A percentile compares a stretch with the other conserved stretches of the same genome.
Conservation (phyloP, 1,140 invertebrate species). For the Wasmannia auropunctata region DNA sequence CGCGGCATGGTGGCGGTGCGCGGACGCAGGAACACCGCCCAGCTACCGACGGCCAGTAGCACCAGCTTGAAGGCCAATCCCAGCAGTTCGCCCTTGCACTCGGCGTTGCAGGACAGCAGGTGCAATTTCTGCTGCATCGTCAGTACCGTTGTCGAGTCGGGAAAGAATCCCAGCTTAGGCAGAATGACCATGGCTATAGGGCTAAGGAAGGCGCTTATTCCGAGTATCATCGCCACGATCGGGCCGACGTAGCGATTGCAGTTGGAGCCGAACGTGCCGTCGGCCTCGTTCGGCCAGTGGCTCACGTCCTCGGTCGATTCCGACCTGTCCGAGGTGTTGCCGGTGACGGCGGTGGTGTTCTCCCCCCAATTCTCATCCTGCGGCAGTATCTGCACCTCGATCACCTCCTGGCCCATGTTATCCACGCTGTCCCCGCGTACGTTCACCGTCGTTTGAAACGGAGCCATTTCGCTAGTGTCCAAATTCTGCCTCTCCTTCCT, state of each 20-base stretch:
- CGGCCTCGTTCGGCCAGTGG: conserved; percentile 91
- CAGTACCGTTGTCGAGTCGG: conserved; percentile 85
- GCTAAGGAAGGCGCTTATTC: conserved; percentile 94
- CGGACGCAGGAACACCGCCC: conserved; percentile 93
- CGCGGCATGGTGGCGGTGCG: conserved; percentile 95
- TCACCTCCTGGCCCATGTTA: conserved; percentile 91
- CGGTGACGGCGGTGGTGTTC: conserved; percentile 98
- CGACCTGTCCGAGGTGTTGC: conserved; percentile 97
- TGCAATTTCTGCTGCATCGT: conserved; percentile 87
- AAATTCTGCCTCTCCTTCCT: conserved; percentile 80
- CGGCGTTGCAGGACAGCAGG: conserved; percentile 91
- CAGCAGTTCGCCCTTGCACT: conserved; percentile 95
- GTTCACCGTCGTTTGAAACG: conserved; percentile 92
- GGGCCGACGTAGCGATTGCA: conserved; percentile 93
- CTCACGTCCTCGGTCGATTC: conserved; percentile 96
- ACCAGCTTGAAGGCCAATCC: conserved; percentile 96
- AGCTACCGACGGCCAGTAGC: conserved; percentile 95
- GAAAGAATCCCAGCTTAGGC: conserved; percentile 94
- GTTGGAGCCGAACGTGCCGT: conserved; percentile 89
- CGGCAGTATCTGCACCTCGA: conserved; percentile 96
- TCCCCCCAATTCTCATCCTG: conserved; percentile 99
- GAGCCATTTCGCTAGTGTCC: conserved; percentile 87
- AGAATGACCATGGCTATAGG: conserved; percentile 97
- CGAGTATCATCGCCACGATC: conserved; percentile 91
- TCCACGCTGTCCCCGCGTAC: conserved; percentile 89